These are phyloP conservation scores for Lepus townsendii DNA, from an alignment of 2,797 vertebrate species.

Conservation along the genomic window DNA sequence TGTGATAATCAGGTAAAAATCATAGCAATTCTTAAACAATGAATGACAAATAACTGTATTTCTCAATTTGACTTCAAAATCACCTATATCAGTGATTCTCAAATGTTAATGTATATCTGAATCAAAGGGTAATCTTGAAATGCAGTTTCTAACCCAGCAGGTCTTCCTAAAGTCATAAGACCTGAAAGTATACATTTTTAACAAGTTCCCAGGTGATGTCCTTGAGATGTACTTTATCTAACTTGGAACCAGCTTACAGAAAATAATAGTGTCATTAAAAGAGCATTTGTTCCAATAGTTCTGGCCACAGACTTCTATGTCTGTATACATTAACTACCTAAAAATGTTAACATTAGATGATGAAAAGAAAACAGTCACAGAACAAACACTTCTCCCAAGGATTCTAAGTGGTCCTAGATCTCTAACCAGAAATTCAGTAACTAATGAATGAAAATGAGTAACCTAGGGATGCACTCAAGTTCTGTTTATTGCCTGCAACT, in stretches of 20 bases:
- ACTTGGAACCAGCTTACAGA: neutral
- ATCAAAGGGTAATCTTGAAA: neutral
- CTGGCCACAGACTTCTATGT: neutral
- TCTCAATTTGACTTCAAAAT: neutral
- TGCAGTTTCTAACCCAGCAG: neutral
- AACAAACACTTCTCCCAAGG: neutral
- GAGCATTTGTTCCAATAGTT: neutral
- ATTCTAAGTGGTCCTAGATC: neutral
- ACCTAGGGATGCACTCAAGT: neutral
- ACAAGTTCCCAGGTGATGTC: neutral
- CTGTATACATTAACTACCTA: neutral
- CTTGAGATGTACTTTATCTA: neutral
- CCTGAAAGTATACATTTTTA: neutral
- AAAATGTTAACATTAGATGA: neutral
- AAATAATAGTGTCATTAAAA: neutral
- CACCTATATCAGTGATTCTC: neutral
- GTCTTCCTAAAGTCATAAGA: neutral
- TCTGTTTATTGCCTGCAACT: neutral
- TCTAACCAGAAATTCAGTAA: neutral
- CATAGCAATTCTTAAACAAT: neutral
- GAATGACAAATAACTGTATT: neutral
- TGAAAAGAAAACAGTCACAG: neutral
- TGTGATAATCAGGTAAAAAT: neutral
- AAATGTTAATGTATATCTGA: neutral
- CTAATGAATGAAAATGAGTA: neutral